Evolutionary conservation across 2,113 vertebrate species (phyloP), one percentile per base, ranked within the genome.

Genomic region (Corythoichthys haematopterus): DNA sequence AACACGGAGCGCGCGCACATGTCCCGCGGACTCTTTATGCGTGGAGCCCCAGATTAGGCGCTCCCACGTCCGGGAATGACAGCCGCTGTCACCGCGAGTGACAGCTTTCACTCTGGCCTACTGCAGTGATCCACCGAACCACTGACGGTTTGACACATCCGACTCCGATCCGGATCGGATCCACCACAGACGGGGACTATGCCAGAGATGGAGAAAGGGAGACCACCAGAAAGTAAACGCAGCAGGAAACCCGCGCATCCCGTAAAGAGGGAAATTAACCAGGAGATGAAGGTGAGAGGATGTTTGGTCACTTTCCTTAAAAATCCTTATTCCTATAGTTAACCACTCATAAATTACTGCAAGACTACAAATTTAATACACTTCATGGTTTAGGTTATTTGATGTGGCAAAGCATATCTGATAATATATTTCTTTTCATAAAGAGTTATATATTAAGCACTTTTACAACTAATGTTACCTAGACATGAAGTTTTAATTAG

Each of bases 131-230:
- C 72, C 66, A 11, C 56, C 74, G 37, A 70, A 69, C 35, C 6
- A 4, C 74, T 61, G 60, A 57, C 33, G 12, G 33, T 33, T 57
- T 57, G 55, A 36, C 74, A 83, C 77, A 77, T 45, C 64, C 37
- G 56, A 69, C 74, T 78, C 73, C 59, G 77, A 81, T 82, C 83
- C 77, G 77, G 76, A 66, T 53, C 59, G 85, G 87, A 84, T 87
- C 87, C 74, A 62, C 20, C 68, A 65, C 75, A 65, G 66, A 78
- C 53, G 87, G 83, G 92, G 92, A 94, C 93, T 93, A 96, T 96
- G 95, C 94, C 94, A 93, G 94, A 96, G 93, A 97, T 96, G 95
- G 96, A 98, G 91, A 96, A 95, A 90, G 94, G 93, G 82, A 95
- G 95, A 94, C 94, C 95, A 69, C 94, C 95, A 69, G 95, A 98